These are phyloP conservation scores for Thaleichthys pacificus DNA, from an alignment of 2,797 vertebrate species.

Conservation along the genomic window DNA sequence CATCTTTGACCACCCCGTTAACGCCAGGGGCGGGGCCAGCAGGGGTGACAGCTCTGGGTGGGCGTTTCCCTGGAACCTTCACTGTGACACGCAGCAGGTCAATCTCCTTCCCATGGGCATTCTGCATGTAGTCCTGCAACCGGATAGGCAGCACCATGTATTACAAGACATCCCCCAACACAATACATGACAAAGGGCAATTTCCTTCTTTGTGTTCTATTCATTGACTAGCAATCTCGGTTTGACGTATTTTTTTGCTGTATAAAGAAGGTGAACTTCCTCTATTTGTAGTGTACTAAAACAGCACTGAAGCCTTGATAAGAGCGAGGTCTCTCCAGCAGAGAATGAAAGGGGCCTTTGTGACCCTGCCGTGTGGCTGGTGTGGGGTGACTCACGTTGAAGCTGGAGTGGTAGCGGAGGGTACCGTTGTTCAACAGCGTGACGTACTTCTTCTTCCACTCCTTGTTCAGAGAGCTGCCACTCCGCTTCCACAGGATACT, in stretches of 20 bases:
- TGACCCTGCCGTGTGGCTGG: neutral
- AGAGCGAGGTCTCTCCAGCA: neutral
- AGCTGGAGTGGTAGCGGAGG: conserved; percentile 90
- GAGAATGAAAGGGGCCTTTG: neutral
- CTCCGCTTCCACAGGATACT: conserved; percentile 92
- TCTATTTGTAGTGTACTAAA: neutral
- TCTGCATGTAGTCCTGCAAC: conserved; percentile 89
- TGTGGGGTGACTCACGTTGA: conserved; percentile 80
- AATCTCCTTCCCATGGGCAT: conserved; percentile 91
- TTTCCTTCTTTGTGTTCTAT: no score
- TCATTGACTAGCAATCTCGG: neutral
- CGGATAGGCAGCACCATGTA: neutral
- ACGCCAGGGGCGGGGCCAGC: conserved; percentile 79
- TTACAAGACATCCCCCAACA: neutral
- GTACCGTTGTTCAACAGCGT: conserved; percentile 91
- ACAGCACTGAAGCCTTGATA: neutral
- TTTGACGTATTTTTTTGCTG: neutral
- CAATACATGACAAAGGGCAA: neutral
- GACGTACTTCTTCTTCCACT: conserved; percentile 98
- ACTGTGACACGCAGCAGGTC: conserved; percentile 92
- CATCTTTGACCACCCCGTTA: conserved; percentile 87
- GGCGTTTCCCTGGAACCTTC: conserved; percentile 94
- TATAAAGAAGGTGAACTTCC: no score
- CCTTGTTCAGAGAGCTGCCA: conserved; percentile 96
- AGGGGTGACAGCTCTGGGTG: conserved; percentile 87